Percentiles rank a stretch among this genome's conserved stretches.
These are phyloP conservation scores for Sciurus carolinensis DNA, from an alignment of 2,797 vertebrate species.

Conservation along the genomic window DNA sequence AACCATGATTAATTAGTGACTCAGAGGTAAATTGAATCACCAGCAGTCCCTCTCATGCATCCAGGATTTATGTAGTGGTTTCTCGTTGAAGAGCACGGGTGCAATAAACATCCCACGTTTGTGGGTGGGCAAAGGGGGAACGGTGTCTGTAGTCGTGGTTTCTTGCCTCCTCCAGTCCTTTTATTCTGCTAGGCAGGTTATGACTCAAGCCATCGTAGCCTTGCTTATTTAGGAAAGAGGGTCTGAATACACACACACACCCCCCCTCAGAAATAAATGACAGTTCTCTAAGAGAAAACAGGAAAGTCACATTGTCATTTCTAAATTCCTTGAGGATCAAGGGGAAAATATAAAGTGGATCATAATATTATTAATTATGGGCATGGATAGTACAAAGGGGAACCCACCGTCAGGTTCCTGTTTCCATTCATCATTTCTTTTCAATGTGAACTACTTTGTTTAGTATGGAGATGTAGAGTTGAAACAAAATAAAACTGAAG, in stretches of 20 bases:
- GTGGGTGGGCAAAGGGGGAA: constrained; percentile 2
- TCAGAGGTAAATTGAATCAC: constrained; percentile 68
- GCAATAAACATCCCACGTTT: constrained; percentile 8
- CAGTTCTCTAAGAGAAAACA: constrained; percentile 19
- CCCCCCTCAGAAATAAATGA: neutral
- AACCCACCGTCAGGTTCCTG: neutral
- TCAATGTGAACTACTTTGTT: neutral
- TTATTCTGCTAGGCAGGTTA: constrained; percentile 31
- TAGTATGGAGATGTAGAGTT: neutral
- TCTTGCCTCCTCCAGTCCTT: constrained; percentile 20
- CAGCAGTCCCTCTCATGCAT: neutral
- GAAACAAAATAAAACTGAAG: constrained; percentile 1
- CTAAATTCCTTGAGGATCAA: constrained; percentile 22
- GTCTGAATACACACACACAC: neutral
- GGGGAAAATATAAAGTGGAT: neutral
- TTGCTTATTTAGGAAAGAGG: constrained; percentile 18
- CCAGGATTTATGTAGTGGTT: constrained; percentile 59
- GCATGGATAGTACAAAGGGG: neutral
- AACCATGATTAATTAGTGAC: constrained; percentile 79
- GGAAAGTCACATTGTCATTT: constrained; percentile 18
- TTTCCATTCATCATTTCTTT: neutral
- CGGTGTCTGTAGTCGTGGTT: neutral
- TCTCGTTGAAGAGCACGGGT: constrained; percentile 20
- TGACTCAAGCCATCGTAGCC: neutral
- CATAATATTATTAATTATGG: neutral